Conservation (phyloP, 1,140 invertebrate genomes). For the Octopus sinensis region DNA sequence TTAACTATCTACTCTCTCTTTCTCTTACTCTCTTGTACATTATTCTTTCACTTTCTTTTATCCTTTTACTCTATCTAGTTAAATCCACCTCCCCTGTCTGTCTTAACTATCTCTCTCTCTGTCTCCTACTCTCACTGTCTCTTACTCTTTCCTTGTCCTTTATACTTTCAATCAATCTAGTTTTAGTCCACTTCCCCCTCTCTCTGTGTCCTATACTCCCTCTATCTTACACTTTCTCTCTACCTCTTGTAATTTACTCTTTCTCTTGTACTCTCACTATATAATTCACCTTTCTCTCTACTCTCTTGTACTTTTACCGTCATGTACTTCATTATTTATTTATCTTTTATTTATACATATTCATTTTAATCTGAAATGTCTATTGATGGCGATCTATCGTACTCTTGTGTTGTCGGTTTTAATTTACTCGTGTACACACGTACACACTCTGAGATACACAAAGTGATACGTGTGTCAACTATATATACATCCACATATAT, state of each 20-base stretch:
- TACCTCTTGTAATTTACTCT: neutral
- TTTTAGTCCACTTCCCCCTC: conserved; percentile 2
- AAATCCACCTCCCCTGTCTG: neutral
- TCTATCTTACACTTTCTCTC: conserved; percentile 7
- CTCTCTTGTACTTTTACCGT: neutral
- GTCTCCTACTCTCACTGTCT: neutral
- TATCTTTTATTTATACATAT: neutral
- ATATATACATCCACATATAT: too few species aligned
- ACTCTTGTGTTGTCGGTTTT: too few species aligned
- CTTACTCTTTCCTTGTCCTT: neutral
- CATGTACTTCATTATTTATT: neutral
- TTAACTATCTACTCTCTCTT: neutral
- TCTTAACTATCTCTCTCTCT: neutral
- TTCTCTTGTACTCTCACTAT: neutral
- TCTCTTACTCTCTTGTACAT: neutral
- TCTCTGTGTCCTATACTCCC: neutral
- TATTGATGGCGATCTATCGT: too few species aligned
- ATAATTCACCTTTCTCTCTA: neutral
- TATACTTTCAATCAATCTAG: conserved; percentile 4
- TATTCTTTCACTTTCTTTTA: neutral
- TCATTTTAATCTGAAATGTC: neutral
- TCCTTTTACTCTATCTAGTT: neutral
- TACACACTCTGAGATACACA: conserved; percentile 1
- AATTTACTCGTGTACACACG: conserved; percentile 72
- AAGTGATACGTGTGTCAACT: too few species aligned